Evolutionary conservation across 2,797 vertebrate genomes (phyloP), one percentile per base, ranked within the genome.

Genomic region (Jordanella pulchra): DNA sequence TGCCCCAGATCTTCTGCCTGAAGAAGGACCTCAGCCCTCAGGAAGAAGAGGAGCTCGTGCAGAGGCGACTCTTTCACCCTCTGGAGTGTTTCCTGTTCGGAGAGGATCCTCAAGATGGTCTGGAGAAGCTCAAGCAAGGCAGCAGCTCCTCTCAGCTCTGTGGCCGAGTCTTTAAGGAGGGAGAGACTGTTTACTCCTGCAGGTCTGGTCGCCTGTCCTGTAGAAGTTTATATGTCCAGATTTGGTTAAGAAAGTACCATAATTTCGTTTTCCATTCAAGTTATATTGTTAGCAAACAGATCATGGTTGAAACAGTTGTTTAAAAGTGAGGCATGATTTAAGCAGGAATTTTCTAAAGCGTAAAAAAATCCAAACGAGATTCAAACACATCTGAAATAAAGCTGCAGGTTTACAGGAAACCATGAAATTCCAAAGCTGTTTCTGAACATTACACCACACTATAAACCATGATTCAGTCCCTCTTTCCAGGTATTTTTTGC

Each of bases 151-250:
- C 97, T 75, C 97, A 98, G 76, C 95, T 97, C 60, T 99, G 98
- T 92, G 98, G 98, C 10, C 97, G 96, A 65, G 97, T 99, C 66
- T 99, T 99, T 89, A 98, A 97, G 94, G 96, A 96, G 84, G 97
- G 98, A 63, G 98, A 99, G 91, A 98, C 98, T 0, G 98, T 98
- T 1, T 99, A 99, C 90, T 99, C 98, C 61, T 99, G 98, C 96
- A 99, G 98, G 98, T 99, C 88, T 93, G 95, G 32, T 70, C 42
- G 73, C 42, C 72, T 72, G 30, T 23, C 67, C n/a, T 58, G 30
- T 66, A 47, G 72, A 77, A 65, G 1, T 0, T 67, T 45, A 23
- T 25, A 25, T 53, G 28, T 35, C 0, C 1, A 67, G 35, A 44
- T 56, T 47, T 30, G 23, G 32, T 73, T 4, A 25, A 72, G 51